phyloP scores from a whole-genome alignment of 2,113 vertebrate genomes.

The Nyctereutes procyonoides region DNA sequence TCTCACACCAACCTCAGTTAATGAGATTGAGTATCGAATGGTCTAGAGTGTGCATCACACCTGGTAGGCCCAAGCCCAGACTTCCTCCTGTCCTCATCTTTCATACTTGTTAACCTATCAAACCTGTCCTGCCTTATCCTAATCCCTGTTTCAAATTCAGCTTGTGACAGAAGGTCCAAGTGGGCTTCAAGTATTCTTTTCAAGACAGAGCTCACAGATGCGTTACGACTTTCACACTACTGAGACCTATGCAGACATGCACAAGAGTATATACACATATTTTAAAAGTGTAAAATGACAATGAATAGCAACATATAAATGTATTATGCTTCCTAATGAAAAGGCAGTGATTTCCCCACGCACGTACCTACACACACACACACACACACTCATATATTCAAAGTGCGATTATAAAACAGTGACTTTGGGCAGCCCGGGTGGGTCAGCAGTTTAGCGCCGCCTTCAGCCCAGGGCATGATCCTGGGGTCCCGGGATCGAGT shows the following conservation, averaged over 20 bases:
- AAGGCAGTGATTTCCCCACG: accelerated
- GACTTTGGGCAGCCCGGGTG: no score
- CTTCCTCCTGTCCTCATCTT: background rate
- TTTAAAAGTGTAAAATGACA: background rate
- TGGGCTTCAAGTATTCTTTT: background rate
- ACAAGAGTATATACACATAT: background rate
- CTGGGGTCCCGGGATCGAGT: no score
- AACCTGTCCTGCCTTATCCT: no score
- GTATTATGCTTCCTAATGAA: background rate
- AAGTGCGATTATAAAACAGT: background rate
- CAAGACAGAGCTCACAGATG: background rate
- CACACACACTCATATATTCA: no score
- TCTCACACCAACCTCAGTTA: background rate
- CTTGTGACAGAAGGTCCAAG: background rate
- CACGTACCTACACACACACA: no score
- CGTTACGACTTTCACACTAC: background rate
- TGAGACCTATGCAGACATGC: accelerated
- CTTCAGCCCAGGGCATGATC: no score
- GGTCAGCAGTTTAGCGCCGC: no score
- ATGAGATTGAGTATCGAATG: background rate
- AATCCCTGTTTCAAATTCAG: background rate
- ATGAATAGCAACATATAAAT: background rate
- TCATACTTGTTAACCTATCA: accelerated
- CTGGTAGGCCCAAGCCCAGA: background rate
- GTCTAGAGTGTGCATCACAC: no score